Conservation (phyloP, 2,797 vertebrate species). For the Myotis myotis region DNA sequence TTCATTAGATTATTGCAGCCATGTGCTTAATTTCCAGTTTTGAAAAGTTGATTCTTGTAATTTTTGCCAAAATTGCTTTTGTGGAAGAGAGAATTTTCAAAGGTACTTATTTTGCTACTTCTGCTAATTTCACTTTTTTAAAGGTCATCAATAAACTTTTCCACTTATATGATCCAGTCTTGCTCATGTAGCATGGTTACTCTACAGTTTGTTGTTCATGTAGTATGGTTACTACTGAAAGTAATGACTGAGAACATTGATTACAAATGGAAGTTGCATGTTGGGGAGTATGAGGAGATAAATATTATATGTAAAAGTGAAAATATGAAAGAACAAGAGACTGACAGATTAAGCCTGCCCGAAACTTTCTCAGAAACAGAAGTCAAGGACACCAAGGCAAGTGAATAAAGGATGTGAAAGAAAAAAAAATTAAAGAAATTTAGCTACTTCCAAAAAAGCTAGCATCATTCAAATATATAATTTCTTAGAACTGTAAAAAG, state of each 20-base stretch:
- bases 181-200: neutral
- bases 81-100: neutral
- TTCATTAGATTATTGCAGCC: neutral
- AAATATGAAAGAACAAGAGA: neutral
- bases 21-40: neutral
- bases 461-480: constrained; percentile 19
- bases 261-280: neutral
- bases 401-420: neutral
- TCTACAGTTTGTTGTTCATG: neutral
- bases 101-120: neutral
- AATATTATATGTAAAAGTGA: neutral
- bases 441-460: neutral
- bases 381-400: neutral
- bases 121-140: neutral
- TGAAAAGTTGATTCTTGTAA: neutral
- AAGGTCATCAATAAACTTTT: neutral
- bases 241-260: neutral
- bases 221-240: neutral
- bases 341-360: neutral
- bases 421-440: constrained; percentile 7
- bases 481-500: constrained; percentile 61
- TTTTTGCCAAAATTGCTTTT: neutral
- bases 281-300: neutral
- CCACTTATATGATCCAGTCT: neutral
- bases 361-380: neutral